Base-by-base conservation (phyloP, 2,888 invertebrate genomes). In the Nezara viridula region DNA sequence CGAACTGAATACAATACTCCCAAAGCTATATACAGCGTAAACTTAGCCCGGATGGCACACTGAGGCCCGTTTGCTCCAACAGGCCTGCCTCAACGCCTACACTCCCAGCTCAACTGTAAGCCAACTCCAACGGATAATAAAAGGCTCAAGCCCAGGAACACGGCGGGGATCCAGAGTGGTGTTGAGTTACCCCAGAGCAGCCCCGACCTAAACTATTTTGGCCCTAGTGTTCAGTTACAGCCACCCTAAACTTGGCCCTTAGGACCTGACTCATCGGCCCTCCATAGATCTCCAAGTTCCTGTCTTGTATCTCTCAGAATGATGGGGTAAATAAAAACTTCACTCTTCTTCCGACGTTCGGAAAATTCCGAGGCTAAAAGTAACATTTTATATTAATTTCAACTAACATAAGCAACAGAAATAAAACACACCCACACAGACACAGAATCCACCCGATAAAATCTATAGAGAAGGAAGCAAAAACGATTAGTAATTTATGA, bases 181-280 rank as follows among this genome's bases (percentile, higher is more conserved):
- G 66, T 73, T 7, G 66, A 9, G 66, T 73, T 73, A 37, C 66
- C 66, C 19, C 0, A 37, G 66, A 6, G 19, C 16, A 37, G 32
- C 32, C 66, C 37, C 32, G 66, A 73, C 32, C 66, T 37, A 73
- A 73, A 73, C 66, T 73, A 73, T 73, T 73, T 73, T 37, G 66
- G 66, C 66, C 66, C 66, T 73, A 73, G 66, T 32, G 19, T 73
- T 73, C 66, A 73, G 37, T 73, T 73, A 73, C 66, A 73, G 66
- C 19, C 66, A 5, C 66, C 66, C 66, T 73, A 73, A 73, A 73
- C 32, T 37, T 73, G 66, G 66, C 66, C 66, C 66, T 73, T 37
- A 37, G 32, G 32, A 1, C 6, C 66, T 73, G 66, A 73, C 32
- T 73, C 66, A 73, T 21, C 6, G 3, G 19, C 4, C 27, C 5